Evolutionary conservation across 1,140 invertebrate species (phyloP).

Genomic region (Caenorhabditis briggsae): DNA sequence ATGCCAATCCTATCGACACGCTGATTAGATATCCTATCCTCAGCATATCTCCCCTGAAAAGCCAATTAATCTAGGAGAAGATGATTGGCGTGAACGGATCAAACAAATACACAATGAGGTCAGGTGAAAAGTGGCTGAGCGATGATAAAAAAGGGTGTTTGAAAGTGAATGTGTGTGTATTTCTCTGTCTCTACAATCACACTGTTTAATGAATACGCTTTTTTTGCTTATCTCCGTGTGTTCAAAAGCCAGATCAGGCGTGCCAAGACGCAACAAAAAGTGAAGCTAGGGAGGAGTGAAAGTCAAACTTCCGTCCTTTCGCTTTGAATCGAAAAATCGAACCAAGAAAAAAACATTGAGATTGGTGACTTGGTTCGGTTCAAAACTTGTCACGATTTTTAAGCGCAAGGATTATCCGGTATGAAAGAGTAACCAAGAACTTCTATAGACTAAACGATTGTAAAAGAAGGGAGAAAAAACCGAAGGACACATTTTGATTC

Average conservation of each 20-base stretch:
- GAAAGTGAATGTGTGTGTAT: conserved; percentile 35
- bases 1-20: not conserved
- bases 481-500: too few species aligned
- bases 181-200: conserved; percentile 42
- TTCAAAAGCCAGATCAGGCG: conserved; percentile 50
- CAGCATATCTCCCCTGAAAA: conserved; percentile 19
- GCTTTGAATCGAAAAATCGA: not conserved
- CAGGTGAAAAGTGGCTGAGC: not conserved
- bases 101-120: not conserved
- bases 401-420: conserved; percentile 34
- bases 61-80: too few species aligned
- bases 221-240: conserved; percentile 41
- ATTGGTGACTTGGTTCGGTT: not conserved
- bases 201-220: conserved; percentile 37
- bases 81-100: not conserved
- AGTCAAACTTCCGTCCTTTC: conserved; percentile 36
- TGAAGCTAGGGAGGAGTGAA: conserved; percentile 20
- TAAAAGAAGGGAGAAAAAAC: not conserved
- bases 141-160: not conserved
- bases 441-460: not conserved
- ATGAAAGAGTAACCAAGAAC: not conserved
- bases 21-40: conserved; percentile 24
- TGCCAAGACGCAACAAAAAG: conserved; percentile 42
- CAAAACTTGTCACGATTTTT: conserved; percentile 28
- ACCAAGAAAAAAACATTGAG: not conserved